Percentiles rank a stretch among this genome's conserved stretches.
These are phyloP conservation scores for Myrmophylax atrothorax DNA, from an alignment of 2,113 vertebrate genomes.

Conservation along the genomic window DNA sequence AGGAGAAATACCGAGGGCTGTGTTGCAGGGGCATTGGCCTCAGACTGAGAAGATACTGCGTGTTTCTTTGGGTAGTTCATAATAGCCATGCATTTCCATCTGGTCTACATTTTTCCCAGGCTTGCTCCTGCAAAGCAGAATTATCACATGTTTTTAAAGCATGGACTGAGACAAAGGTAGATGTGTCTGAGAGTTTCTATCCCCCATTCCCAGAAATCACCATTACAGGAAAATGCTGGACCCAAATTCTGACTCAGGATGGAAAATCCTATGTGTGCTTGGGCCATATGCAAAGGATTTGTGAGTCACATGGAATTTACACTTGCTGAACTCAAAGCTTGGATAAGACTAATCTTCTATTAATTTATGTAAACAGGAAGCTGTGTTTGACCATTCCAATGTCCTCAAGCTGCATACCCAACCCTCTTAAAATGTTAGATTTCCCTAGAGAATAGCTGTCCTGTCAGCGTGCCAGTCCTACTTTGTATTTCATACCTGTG, in stretches of 20 bases:
- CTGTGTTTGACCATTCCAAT: neutral
- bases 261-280: neutral
- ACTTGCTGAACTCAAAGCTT: constrained; percentile 29
- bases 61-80: neutral
- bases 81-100: neutral
- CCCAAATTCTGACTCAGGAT: neutral
- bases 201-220: neutral
- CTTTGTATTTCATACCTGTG: constrained; percentile 37
- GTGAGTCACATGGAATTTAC: constrained; percentile 40
- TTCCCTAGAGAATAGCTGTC: neutral
- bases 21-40: neutral
- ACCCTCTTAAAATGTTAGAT: neutral
- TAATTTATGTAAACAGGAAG: constrained; percentile 60
- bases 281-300: constrained; percentile 34
- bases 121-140: neutral
- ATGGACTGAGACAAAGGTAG: neutral
- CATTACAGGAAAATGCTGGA: neutral
- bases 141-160: neutral
- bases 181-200: neutral
- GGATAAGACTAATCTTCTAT: constrained; percentile 23
- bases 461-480: neutral
- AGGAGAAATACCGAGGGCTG: neutral
- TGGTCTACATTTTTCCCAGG: constrained; percentile 17
- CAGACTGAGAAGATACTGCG: neutral
- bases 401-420: neutral